These are phyloP conservation scores for Gobio occitaniae DNA, from an alignment of 2,797 vertebrate species.

Conservation along the genomic window DNA sequence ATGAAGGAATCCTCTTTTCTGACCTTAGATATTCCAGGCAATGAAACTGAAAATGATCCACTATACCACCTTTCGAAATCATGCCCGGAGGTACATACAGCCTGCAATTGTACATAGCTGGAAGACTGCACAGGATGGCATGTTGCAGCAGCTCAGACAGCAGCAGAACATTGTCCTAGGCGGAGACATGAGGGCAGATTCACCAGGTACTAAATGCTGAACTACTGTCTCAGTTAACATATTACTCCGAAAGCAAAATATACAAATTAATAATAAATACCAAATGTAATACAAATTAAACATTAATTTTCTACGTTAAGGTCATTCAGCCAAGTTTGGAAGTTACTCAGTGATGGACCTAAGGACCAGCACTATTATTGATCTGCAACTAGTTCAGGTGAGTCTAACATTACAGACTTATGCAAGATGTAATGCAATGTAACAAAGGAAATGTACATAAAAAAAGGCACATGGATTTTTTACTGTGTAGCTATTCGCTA, in stretches of 20 bases:
- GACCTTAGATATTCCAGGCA: background rate
- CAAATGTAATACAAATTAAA: background rate
- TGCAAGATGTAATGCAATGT: no score
- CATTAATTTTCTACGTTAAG: background rate
- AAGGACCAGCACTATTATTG: conserved; percentile 5
- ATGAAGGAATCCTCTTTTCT: background rate
- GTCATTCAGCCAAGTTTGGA: background rate
- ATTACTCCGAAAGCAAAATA: background rate
- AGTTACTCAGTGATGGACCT: conserved; percentile 2
- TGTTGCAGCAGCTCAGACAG: conserved; percentile 5
- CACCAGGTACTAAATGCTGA: background rate
- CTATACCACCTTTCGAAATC: background rate
- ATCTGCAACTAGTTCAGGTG: background rate
- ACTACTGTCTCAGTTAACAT: background rate
- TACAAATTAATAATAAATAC: background rate
- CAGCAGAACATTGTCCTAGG: conserved; percentile 2
- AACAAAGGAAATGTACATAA: no score
- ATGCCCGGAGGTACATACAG: conserved; percentile 14
- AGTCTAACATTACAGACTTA: background rate
- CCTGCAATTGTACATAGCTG: conserved; percentile 47
- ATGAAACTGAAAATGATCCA: background rate
- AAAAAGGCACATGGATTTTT: background rate
- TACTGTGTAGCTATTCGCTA: background rate
- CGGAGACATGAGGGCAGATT: background rate
- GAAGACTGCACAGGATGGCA: conserved; percentile 16